Conservation (phyloP, 2,113 vertebrate species). For the Tachysurus vachellii region DNA sequence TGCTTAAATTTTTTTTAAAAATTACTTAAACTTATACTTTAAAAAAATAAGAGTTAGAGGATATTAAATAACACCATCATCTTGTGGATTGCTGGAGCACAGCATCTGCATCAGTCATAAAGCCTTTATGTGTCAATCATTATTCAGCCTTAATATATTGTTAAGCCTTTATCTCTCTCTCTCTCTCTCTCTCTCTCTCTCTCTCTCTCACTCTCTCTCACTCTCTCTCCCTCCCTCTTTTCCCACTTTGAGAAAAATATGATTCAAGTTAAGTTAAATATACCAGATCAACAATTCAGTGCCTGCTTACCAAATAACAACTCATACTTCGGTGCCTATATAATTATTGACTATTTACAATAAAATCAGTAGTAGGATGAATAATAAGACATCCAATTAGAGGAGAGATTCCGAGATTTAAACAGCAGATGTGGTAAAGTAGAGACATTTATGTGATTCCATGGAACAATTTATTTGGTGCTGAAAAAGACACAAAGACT, state of each 20-base stretch:
- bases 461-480: background rate
- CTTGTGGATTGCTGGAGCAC: constrained; percentile 55
- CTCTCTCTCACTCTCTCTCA: too few species aligned
- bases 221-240: too few species aligned
- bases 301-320: too few species aligned
- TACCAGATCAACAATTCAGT: background rate
- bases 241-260: background rate
- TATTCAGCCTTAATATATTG: background rate
- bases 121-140: background rate
- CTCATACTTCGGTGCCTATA: background rate
- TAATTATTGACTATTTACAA: background rate
- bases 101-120: background rate
- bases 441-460: background rate
- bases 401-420: background rate
- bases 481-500: background rate
- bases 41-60: background rate
- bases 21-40: background rate
- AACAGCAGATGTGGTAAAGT: background rate
- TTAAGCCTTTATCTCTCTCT: too few species aligned
- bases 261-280: background rate
- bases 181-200: too few species aligned
- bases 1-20: background rate
- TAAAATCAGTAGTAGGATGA: background rate
- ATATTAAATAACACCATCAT: constrained; percentile 57
- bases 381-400: background rate